Evolutionary conservation across 2,888 invertebrate genomes (phyloP).

Genomic region (Heliconius cydno): DNA sequence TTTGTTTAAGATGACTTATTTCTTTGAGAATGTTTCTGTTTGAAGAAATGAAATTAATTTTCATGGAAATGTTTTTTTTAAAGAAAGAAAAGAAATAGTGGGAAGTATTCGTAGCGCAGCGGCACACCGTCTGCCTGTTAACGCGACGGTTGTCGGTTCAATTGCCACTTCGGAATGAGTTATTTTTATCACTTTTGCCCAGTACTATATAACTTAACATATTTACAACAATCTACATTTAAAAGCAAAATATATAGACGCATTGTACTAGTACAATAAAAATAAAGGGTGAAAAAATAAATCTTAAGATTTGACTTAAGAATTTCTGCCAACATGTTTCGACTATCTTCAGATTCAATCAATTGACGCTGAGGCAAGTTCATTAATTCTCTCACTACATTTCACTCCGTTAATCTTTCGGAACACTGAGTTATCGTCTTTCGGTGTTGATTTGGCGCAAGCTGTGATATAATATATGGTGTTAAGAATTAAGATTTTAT

Average conservation of each 20-base stretch:
- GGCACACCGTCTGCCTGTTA: neutral
- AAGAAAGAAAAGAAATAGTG: neutral
- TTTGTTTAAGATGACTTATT: constrained; percentile 25
- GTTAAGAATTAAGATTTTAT: neutral
- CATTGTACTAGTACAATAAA: neutral
- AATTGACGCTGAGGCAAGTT: constrained; percentile 48
- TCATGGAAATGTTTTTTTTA: neutral
- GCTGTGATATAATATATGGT: constrained; percentile 14
- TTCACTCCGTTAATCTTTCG: constrained; percentile 71
- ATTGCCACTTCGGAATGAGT: neutral
- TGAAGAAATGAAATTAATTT: neutral
- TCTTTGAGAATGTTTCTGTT: constrained; percentile 2
- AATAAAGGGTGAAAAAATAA: neutral
- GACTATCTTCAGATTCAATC: constrained; percentile 41
- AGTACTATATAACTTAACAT: too few species aligned
- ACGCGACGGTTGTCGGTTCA: neutral
- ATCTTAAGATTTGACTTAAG: constrained; percentile 11
- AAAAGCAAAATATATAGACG: too few species aligned
- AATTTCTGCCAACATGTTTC: constrained; percentile 26
- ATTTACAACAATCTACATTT: too few species aligned
- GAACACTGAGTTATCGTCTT: constrained; percentile 69
- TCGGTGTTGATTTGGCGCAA: constrained; percentile 46
- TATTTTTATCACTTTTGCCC: neutral
- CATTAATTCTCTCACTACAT: constrained; percentile 74
- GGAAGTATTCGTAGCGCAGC: neutral